Evolutionary conservation across 2,797 vertebrate species (phyloP), one percentile per base, ranked within the genome.

Genomic region (Halcyon chelicuti): DNA sequence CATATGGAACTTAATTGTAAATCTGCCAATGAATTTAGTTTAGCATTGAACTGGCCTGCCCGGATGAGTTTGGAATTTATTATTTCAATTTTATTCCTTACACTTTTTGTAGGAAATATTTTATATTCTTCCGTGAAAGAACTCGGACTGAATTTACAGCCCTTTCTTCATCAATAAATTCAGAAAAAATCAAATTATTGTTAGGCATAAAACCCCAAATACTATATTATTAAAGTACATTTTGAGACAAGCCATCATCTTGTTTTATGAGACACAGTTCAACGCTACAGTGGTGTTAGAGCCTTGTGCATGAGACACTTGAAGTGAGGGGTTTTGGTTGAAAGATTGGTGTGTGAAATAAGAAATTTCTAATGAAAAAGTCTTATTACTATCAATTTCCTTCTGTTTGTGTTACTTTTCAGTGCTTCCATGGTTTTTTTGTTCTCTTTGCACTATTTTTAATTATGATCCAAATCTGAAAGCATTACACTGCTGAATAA

Each of bases 1-100:
- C 62, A 72, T 70, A 76, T 94, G 70, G 79, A 96, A 96, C 93
- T 96, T 98, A 96, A 97, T 97, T 98, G 95, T 87, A 98, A 97
- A 97, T 95, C 90, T 97, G 90, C 77, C 96, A 95, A 68, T 94
- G 91, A 87, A 91, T 95, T 97, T 96, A 49, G 75, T 96, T 96
- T 16, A 96, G 61, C 28, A 3, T 44, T 66, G 70, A 94, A 60
- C 78, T 81, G 14, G 28, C 80, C 82, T 86, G 88, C 68, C 63
- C 68, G 81, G 88, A 94, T 95, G 91, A 65, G 49, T 86, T 77
- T 78, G 93, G 96, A 96, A 98, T 97, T 97, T 97, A 98, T 96
- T 84, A 94, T 97, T 97, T 97, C 94, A 97, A 97, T 98, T 97
- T 97, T 91, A 91, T 91, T 96, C 93, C 85, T 63, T 70, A 49